A percentile compares a stretch with the other conserved stretches of the same genome.
phyloP scores from a whole-genome alignment of 1,140 invertebrate species.

The Cydia amplana region DNA sequence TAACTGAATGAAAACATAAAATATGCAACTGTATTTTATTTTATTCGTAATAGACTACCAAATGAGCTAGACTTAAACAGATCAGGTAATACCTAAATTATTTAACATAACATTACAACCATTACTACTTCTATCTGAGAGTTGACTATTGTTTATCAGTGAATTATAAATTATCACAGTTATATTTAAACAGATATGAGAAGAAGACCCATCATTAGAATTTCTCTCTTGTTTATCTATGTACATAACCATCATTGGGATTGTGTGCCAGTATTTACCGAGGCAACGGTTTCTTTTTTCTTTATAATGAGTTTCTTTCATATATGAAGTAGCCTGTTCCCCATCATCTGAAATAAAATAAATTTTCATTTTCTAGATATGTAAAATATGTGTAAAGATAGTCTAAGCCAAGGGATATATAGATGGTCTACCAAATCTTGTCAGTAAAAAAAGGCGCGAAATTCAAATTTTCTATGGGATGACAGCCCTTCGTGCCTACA shows the following conservation, averaged over 20 bases:
- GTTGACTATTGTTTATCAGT: slow-evolving; percentile 44
- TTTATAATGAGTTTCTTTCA: slow-evolving; percentile 46
- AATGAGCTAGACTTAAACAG: slow-evolving; percentile 29
- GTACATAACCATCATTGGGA: slow-evolving; percentile 67
- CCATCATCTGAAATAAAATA: slow-evolving; percentile 54
- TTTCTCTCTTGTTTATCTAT: slow-evolving; percentile 47
- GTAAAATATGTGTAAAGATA: too few relatives aligned
- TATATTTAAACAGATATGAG: slow-evolving; percentile 41
- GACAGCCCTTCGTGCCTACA: too few relatives aligned
- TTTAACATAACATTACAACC: slow-evolving; percentile 48
- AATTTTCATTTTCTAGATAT: background rate
- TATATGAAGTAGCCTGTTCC: slow-evolving; percentile 34
- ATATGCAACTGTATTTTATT: background rate
- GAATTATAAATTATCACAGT: too few relatives aligned
- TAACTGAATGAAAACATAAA: background rate
- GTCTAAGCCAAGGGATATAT: too few relatives aligned
- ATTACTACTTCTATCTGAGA: slow-evolving; percentile 36
- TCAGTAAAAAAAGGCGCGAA: too few relatives aligned
- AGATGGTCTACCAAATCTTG: too few relatives aligned
- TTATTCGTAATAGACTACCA: background rate
- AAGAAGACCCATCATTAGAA: slow-evolving; percentile 34
- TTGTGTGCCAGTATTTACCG: slow-evolving; percentile 79
- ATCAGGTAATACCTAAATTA: slow-evolving; percentile 49
- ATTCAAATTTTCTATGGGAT: too few relatives aligned
- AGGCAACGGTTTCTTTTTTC: slow-evolving; percentile 68